A percentile compares a stretch with the other conserved stretches of the same genome.
Conservation (phyloP, 2,797 vertebrate species). For the Chlorospingus flavigularis region DNA sequence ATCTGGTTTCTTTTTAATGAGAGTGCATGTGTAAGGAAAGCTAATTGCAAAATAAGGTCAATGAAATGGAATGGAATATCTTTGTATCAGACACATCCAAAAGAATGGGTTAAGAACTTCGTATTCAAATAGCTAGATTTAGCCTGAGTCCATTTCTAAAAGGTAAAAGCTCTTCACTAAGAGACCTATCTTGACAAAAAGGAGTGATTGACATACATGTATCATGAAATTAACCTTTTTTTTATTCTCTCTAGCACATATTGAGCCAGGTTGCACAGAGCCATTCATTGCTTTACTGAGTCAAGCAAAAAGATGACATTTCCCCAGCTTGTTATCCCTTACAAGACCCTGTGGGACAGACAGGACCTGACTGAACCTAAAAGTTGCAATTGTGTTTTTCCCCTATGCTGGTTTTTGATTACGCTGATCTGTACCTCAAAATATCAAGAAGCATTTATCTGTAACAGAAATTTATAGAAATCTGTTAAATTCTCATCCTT, state of each 20-base stretch:
- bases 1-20: constrained; percentile 37
- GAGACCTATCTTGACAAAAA: background rate
- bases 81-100: background rate
- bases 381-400: background rate
- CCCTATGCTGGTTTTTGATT: background rate
- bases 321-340: background rate
- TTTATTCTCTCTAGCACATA: background rate
- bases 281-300: background rate
- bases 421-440: background rate
- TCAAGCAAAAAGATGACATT: background rate
- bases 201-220: background rate
- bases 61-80: background rate
- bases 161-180: background rate
- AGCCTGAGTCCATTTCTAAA: background rate
- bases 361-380: background rate
- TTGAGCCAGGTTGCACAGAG: background rate
- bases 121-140: background rate
- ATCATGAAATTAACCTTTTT: background rate
- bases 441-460: background rate
- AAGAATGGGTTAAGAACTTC: background rate
- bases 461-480: background rate
- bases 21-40: background rate
- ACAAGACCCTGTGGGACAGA: background rate
- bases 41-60: constrained; percentile 24
- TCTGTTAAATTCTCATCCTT: background rate